Percentiles rank a stretch among this genome's conserved stretches.
Conservation (phyloP, 2,113 vertebrate genomes). For the Dolichallabes microphthalmus region DNA sequence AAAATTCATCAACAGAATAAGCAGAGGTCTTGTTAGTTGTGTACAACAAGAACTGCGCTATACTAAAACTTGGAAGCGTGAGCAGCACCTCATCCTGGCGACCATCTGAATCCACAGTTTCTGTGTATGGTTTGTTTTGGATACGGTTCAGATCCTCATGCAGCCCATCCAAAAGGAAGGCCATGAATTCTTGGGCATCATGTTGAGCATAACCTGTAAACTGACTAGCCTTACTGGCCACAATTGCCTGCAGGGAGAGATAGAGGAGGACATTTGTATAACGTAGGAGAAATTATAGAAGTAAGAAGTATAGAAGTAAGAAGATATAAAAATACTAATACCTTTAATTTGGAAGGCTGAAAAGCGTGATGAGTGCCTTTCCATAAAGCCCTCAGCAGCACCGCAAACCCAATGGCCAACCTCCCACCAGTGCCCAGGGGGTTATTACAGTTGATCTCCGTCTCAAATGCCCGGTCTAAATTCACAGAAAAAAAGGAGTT, state of each 20-base stretch:
- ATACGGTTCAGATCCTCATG: slow-evolving; percentile 98
- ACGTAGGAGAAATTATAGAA: background rate
- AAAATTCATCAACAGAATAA: background rate
- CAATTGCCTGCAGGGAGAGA: slow-evolving; percentile 79
- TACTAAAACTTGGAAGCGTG: background rate
- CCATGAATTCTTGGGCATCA: slow-evolving; percentile 98
- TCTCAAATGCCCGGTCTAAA: slow-evolving; percentile 90
- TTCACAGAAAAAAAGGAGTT: background rate
- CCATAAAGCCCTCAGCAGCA: slow-evolving; percentile 90
- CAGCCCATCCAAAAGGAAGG: slow-evolving; percentile 94
- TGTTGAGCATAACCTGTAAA: slow-evolving; percentile 98
- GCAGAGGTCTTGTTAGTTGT: background rate
- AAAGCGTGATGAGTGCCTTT: slow-evolving; percentile 97
- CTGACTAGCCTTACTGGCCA: slow-evolving; percentile 97
- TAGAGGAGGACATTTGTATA: background rate
- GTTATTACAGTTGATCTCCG: slow-evolving; percentile 95
- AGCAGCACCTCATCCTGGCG: slow-evolving; percentile 87
- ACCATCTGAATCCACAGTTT: slow-evolving; percentile 93
- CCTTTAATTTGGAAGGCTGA: slow-evolving; percentile 97
- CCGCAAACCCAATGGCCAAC: slow-evolving; percentile 91
- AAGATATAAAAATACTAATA: slow-evolving; percentile 52
- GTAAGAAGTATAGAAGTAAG: background rate
- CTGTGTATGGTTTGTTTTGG: slow-evolving; percentile 96
- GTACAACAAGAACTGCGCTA: background rate
- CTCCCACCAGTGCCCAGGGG: slow-evolving; percentile 91